These are phyloP conservation scores for Porphyrio hochstetteri DNA, from an alignment of 2,113 vertebrate species.

Conservation along the genomic window DNA sequence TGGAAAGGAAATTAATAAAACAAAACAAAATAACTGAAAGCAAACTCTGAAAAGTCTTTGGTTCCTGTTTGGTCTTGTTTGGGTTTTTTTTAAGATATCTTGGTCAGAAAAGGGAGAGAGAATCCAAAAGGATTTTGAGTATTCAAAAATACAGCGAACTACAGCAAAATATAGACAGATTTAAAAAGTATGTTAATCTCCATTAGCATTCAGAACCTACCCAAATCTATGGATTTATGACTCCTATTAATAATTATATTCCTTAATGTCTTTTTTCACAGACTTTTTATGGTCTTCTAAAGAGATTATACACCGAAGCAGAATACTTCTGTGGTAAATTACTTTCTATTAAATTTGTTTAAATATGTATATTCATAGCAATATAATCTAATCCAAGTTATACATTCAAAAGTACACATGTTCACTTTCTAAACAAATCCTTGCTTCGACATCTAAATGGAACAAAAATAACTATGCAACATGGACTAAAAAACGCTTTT, in stretches of 20 bases:
- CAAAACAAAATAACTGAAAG: background rate
- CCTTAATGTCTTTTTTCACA: background rate
- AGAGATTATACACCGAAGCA: background rate
- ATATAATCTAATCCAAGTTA: background rate
- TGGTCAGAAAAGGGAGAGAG: background rate
- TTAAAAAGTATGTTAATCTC: background rate
- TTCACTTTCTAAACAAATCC: background rate
- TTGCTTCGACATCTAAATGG: background rate
- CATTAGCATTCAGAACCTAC: background rate
- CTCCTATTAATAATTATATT: background rate
- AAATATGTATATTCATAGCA: background rate
- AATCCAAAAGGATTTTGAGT: background rate
- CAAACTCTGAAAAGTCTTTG: background rate
- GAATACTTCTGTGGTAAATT: background rate
- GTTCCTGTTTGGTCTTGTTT: too few species aligned
- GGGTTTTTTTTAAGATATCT: too few species aligned
- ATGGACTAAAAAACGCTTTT: background rate
- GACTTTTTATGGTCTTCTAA: background rate
- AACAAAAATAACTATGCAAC: background rate
- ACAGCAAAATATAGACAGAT: background rate
- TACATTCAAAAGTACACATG: background rate
- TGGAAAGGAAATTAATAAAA: background rate
- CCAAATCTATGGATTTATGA: background rate
- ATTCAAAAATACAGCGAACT: background rate
- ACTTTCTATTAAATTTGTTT: background rate